Conservation (phyloP, 2,113 vertebrate species). For the Tachysurus fulvidraco region DNA sequence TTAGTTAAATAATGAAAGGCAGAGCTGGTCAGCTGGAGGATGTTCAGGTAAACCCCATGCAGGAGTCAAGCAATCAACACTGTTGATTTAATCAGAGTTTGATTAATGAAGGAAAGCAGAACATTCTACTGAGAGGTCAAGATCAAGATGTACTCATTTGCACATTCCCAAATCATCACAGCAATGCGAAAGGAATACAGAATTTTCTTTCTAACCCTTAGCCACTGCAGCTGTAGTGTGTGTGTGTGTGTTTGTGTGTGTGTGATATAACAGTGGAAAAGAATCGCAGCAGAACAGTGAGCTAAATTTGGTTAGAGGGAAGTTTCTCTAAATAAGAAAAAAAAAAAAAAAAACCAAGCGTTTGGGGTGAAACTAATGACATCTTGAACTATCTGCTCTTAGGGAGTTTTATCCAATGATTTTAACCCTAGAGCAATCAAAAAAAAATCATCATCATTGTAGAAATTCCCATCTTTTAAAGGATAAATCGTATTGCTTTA, state of each 20-base stretch:
- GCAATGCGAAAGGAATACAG: background rate
- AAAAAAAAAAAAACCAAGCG: too few species aligned
- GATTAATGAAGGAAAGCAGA: background rate
- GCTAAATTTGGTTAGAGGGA: background rate
- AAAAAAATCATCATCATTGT: too few species aligned
- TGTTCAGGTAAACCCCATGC: background rate
- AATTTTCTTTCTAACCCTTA: background rate
- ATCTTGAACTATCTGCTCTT: background rate
- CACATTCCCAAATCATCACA: background rate
- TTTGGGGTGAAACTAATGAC: too few species aligned
- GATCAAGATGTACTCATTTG: background rate
- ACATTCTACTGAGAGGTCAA: background rate
- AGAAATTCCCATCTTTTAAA: background rate
- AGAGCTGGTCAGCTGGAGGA: background rate
- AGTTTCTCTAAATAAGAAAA: too few species aligned
- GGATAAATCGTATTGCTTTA: background rate
- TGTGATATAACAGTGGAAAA: too few species aligned
- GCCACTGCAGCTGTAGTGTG: background rate
- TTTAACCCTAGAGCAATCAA: background rate
- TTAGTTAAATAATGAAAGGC: background rate
- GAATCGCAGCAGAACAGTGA: background rate
- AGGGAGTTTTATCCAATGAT: background rate
- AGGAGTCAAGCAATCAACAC: slow-evolving; percentile 3
- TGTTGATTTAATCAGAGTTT: slow-evolving; percentile 12
- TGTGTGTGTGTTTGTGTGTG: too few species aligned